Evolutionary conservation across 2,113 vertebrate species (phyloP).

Genomic region (Petaurus breviceps): DNA sequence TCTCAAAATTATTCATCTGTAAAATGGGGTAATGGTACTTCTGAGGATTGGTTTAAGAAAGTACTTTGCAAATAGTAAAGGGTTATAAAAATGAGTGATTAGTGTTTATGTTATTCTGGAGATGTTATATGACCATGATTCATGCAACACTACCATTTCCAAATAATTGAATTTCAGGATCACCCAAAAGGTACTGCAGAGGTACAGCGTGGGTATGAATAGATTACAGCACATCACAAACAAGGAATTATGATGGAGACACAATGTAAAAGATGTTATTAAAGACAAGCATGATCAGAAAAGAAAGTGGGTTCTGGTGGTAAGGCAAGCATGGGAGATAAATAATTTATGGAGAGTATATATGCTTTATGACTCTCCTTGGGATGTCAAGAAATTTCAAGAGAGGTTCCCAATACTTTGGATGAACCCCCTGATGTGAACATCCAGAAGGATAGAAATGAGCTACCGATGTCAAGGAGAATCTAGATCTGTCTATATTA

Average conservation of each 20-base stretch:
- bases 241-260: neutral
- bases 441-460: neutral
- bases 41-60: neutral
- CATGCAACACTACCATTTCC: neutral
- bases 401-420: neutral
- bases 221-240: neutral
- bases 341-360: neutral
- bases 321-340: neutral
- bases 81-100: neutral
- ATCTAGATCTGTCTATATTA: neutral
- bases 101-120: neutral
- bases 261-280: neutral
- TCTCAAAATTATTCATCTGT: neutral
- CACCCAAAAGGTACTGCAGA: neutral
- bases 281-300: neutral
- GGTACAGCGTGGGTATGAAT: neutral
- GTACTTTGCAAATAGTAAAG: neutral
- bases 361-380: neutral
- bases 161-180: neutral
- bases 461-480: neutral
- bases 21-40: neutral
- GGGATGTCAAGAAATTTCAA: neutral
- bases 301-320: neutral
- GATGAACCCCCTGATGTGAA: neutral
- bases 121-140: neutral